Conservation (phyloP, 2,888 invertebrate species). For the Agapostemon virescens region DNA sequence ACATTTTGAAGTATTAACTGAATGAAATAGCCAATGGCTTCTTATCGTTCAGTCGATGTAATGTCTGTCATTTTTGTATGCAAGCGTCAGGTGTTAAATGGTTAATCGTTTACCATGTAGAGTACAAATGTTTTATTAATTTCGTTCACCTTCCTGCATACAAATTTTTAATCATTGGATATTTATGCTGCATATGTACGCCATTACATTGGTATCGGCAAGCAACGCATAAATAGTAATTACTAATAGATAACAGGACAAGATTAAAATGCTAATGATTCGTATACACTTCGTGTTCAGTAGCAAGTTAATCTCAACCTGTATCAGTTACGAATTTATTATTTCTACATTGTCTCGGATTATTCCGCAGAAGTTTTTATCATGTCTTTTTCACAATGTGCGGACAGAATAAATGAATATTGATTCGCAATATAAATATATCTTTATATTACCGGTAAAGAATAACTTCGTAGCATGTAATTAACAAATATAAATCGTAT, state of each 20-base stretch:
- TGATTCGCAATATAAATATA: background rate
- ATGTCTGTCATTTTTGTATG: background rate
- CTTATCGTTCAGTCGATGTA: background rate
- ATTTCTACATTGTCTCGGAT: background rate
- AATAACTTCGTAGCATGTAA: background rate
- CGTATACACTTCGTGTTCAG: background rate
- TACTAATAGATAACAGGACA: background rate
- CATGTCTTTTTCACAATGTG: background rate
- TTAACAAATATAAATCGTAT: slow-evolving; percentile 9
- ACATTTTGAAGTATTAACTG: background rate
- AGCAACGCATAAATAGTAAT: background rate
- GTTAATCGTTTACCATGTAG: background rate
- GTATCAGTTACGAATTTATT: background rate
- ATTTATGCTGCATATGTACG: background rate
- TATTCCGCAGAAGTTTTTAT: background rate
- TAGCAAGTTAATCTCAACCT: background rate
- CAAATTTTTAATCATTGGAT: background rate
- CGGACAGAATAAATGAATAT: background rate
- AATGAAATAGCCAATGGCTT: background rate
- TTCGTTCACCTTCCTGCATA: background rate
- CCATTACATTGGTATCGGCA: background rate
- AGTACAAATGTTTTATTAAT: background rate
- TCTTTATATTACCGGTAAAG: background rate
- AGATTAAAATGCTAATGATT: background rate
- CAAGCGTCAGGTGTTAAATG: too few species aligned